phyloP scores from a whole-genome alignment of 2,113 vertebrate species.

The Centropristis striata region DNA sequence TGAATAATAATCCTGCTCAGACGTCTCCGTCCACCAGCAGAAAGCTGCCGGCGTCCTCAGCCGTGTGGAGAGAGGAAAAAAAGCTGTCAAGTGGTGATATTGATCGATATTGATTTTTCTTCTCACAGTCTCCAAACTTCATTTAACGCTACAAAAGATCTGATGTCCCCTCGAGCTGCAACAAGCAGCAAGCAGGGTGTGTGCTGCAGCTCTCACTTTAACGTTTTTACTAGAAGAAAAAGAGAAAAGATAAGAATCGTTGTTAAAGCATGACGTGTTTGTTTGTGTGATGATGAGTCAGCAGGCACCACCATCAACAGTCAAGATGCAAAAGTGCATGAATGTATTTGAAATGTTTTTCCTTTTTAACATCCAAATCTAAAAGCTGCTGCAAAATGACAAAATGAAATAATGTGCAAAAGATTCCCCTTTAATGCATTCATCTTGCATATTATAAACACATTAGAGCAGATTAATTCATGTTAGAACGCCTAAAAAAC shows the following conservation, averaged over 20 bases:
- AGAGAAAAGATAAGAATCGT: not conserved
- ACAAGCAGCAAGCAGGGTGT: not conserved
- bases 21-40: no score
- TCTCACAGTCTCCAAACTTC: constrained; percentile 63
- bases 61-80: constrained; percentile 15
- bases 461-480: no score
- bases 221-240: no score
- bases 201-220: no score
- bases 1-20: no score
- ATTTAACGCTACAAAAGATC: constrained; percentile 59
- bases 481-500: no score
- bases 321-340: constrained; percentile 10
- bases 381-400: not conserved
- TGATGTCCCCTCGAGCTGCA: constrained; percentile 21
- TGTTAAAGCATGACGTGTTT: constrained; percentile 36
- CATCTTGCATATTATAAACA: not conserved
- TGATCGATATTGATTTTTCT: constrained; percentile 64
- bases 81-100: constrained; percentile 49
- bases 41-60: constrained; percentile 27
- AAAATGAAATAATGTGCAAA: not conserved
- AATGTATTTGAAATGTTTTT: constrained; percentile 18
- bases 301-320: not conserved
- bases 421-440: not conserved
- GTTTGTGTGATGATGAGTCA: constrained; percentile 13
- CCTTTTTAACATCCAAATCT: not conserved